A percentile compares a stretch with the other conserved stretches of the same genome.
Conservation (phyloP, 2,113 vertebrate genomes). For the Paralichthys olivaceus region DNA sequence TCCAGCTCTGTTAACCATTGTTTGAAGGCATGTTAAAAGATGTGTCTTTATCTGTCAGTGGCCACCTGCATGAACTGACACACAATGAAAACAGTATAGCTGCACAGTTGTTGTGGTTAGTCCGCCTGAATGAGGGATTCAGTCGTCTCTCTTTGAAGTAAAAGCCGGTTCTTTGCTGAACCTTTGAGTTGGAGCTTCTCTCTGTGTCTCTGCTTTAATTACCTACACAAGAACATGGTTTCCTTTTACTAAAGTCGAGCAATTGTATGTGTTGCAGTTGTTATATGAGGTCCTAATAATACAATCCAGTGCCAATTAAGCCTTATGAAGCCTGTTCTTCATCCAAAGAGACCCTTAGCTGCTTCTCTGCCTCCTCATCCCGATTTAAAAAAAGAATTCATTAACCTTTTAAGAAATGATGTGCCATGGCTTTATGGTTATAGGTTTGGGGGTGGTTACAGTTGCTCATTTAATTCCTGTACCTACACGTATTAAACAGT, state of each 20-base stretch:
- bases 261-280: slow-evolving; percentile 5
- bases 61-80: slow-evolving; percentile 42
- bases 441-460: background rate
- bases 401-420: slow-evolving; percentile 60
- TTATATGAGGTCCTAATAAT: slow-evolving; percentile 14
- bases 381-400: slow-evolving; percentile 50
- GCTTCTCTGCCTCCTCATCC: background rate
- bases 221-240: background rate
- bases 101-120: slow-evolving; percentile 22
- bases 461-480: background rate
- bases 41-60: slow-evolving; percentile 42
- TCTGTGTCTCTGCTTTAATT: slow-evolving; percentile 31
- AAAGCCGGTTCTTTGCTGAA: slow-evolving; percentile 26
- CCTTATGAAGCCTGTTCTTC: background rate
- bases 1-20: background rate
- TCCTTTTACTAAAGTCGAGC: background rate
- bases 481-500: background rate
- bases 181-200: slow-evolving; percentile 24
- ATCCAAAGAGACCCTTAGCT: background rate
- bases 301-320: slow-evolving; percentile 4
- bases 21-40: slow-evolving; percentile 31
- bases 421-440: background rate
- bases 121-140: slow-evolving; percentile 42
- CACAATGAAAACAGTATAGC: slow-evolving; percentile 23
- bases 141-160: slow-evolving; percentile 28